These are phyloP conservation scores for Eulithis prunata DNA, from an alignment of 2,888 invertebrate species.

Conservation along the genomic window DNA sequence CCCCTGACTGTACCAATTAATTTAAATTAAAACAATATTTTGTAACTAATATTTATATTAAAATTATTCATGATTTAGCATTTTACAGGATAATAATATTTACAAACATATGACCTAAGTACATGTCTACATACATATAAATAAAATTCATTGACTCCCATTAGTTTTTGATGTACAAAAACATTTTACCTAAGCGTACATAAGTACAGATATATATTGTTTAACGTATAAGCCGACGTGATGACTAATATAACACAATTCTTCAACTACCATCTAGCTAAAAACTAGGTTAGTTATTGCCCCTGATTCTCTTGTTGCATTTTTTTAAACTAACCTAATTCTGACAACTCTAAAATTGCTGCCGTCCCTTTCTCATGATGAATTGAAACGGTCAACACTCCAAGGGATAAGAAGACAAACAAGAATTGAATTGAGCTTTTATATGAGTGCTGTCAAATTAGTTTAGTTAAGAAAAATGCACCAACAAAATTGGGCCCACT, in stretches of 20 bases:
- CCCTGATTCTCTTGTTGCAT: too few relatives aligned
- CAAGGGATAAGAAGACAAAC: too few relatives aligned
- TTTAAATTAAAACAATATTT: slow-evolving; percentile 75
- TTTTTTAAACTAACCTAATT: too few relatives aligned
- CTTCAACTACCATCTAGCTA: neutral
- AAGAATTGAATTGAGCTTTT: too few relatives aligned
- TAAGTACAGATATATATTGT: slow-evolving; percentile 57
- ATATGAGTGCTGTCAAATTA: too few relatives aligned
- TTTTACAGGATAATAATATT: slow-evolving; percentile 83
- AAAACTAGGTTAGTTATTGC: neutral
- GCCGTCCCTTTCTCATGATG: too few relatives aligned
- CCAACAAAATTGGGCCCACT: too few relatives aligned
- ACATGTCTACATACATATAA: slow-evolving; percentile 82
- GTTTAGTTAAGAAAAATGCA: too few relatives aligned
- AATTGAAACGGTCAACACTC: too few relatives aligned
- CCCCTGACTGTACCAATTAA: neutral
- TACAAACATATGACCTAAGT: slow-evolving; percentile 80
- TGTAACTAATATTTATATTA: slow-evolving; percentile 82
- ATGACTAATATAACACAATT: slow-evolving; percentile 47
- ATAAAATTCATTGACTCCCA: slow-evolving; percentile 83
- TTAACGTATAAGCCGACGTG: slow-evolving; percentile 60
- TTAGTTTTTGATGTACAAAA: slow-evolving; percentile 77
- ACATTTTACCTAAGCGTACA: slow-evolving; percentile 61
- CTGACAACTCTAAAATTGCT: too few relatives aligned
- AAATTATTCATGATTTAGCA: slow-evolving; percentile 84